A percentile compares a stretch with the other conserved stretches of the same genome.
phyloP scores from a whole-genome alignment of 2,888 invertebrate species.

The Tenthredo amoena region DNA sequence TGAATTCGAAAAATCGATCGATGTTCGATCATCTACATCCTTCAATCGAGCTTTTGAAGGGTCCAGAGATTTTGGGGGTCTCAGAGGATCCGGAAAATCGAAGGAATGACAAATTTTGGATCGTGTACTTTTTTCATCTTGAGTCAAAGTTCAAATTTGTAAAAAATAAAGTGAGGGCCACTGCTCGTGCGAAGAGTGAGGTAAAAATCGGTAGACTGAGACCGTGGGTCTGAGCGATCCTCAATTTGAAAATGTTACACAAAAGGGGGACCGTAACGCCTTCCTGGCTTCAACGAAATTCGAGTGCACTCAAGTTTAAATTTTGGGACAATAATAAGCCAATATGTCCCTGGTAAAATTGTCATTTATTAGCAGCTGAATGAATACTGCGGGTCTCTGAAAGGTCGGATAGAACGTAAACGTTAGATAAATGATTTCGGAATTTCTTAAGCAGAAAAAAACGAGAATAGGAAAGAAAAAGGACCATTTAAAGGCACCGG shows the following conservation, averaged over 20 bases:
- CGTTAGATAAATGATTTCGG: constrained; percentile 61
- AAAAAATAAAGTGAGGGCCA: constrained; percentile 61
- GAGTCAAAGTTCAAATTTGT: background rate
- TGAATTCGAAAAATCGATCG: background rate
- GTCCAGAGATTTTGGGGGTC: background rate
- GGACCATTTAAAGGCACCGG: background rate
- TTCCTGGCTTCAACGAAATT: constrained; percentile 70
- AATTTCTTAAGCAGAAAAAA: constrained; percentile 39
- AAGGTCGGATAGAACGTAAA: constrained; percentile 51
- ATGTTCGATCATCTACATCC: background rate
- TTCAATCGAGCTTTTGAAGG: background rate
- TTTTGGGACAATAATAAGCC: constrained; percentile 70
- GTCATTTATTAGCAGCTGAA: constrained; percentile 69
- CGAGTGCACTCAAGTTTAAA: constrained; percentile 75
- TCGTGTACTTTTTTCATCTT: background rate
- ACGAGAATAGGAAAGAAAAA: constrained; percentile 1
- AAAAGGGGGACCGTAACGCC: constrained; percentile 71
- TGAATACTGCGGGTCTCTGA: constrained; percentile 52
- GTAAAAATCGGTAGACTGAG: constrained; percentile 62
- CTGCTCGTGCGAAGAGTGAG: constrained; percentile 56
- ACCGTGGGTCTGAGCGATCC: constrained; percentile 62
- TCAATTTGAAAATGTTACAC: constrained; percentile 66
- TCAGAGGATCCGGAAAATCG: background rate
- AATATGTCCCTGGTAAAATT: constrained; percentile 73
- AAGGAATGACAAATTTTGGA: background rate